Evolutionary conservation across 2,797 vertebrate species (phyloP).

Genomic region (Xiphophorus birchmanni): DNA sequence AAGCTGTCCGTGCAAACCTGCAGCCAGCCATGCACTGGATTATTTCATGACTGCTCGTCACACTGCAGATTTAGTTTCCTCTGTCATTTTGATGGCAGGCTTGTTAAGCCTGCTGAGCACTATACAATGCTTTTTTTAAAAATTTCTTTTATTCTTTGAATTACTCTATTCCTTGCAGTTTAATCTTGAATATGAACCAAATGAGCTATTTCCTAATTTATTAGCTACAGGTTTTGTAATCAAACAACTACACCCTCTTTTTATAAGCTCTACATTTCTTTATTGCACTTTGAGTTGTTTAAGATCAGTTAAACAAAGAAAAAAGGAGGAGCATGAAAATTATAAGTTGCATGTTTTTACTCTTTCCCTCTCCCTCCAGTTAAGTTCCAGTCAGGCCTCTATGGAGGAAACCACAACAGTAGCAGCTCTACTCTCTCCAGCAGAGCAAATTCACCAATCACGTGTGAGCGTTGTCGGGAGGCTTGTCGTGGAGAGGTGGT

Average conservation of each 20-base stretch:
- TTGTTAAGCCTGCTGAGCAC: not conserved
- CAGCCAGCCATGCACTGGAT: not conserved
- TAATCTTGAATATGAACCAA: not conserved
- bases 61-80: not conserved
- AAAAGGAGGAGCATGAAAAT: slow-evolving; percentile 4
- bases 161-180: not conserved
- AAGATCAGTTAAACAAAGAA: slow-evolving; percentile 10
- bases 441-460: slow-evolving; percentile 81
- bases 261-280: slow-evolving; percentile 8
- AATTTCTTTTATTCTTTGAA: not conserved
- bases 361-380: slow-evolving; percentile 44
- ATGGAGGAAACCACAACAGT: slow-evolving; percentile 67
- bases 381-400: slow-evolving; percentile 70
- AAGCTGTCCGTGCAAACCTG: slow-evolving; percentile 16
- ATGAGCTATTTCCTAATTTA: not conserved
- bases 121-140: not conserved
- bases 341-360: slow-evolving; percentile 25
- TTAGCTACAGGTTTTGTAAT: not conserved
- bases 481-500: slow-evolving; percentile 95
- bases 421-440: slow-evolving; percentile 65
- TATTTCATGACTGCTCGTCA: not conserved
- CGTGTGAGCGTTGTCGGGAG: slow-evolving; percentile 91
- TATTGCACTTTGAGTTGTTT: slow-evolving; percentile 18
- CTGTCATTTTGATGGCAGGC: slow-evolving; percentile 1
- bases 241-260: not conserved